phyloP scores from a whole-genome alignment of 2,113 vertebrate species.

The Microtus oregoni region DNA sequence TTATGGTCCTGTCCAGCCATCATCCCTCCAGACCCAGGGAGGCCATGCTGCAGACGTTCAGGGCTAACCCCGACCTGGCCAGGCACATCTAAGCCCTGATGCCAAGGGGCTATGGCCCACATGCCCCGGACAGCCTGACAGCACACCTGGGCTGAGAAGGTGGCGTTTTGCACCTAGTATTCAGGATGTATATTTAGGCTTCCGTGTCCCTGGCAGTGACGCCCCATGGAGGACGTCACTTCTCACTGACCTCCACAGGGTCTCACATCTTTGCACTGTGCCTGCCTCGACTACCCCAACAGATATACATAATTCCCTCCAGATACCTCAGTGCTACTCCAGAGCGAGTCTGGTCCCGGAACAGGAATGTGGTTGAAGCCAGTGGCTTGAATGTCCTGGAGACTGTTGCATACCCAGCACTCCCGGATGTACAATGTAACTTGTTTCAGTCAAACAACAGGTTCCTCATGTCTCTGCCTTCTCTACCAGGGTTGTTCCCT shows the following conservation, averaged over 20 bases:
- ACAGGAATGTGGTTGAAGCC: conserved; percentile 15
- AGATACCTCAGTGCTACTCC: too few species aligned
- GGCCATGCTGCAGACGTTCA: conserved; percentile 17
- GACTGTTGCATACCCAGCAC: neutral
- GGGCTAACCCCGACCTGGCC: conserved; percentile 11
- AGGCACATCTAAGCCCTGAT: conserved; percentile 66
- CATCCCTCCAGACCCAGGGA: neutral
- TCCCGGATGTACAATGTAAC: neutral
- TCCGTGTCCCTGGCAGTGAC: too few species aligned
- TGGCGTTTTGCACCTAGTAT: conserved; percentile 83
- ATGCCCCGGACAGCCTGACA: conserved; percentile 67
- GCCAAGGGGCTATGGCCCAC: conserved; percentile 54
- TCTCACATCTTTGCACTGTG: conserved; percentile 85
- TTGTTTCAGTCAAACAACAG: conserved; percentile 32
- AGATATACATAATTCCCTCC: too few species aligned
- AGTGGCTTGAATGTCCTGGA: neutral
- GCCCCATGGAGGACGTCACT: too few species aligned
- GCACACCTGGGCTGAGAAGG: conserved; percentile 85
- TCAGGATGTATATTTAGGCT: conserved; percentile 75
- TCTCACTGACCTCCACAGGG: conserved; percentile 73
- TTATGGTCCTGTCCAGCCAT: neutral
- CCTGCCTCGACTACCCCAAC: conserved; percentile 75
- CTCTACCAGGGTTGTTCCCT: neutral
- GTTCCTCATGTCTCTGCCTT: neutral
- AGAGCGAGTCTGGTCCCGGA: conserved; percentile 61